These are phyloP conservation scores for Gastrophysa polygoni DNA, from an alignment of 2,888 invertebrate genomes.

Conservation along the genomic window DNA sequence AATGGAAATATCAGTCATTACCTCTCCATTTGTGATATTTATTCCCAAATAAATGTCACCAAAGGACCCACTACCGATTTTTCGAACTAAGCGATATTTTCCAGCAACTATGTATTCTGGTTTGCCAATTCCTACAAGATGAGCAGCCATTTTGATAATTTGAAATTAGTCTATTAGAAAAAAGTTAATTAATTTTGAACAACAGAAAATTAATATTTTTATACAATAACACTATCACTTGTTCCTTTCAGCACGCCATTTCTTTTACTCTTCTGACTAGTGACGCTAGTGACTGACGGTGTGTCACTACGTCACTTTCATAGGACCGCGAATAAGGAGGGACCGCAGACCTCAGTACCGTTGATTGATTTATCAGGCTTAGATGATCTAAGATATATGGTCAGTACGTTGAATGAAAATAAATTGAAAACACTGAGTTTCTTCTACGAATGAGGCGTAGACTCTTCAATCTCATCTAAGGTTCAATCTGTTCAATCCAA, in stretches of 20 bases:
- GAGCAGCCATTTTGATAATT: constrained; percentile 56
- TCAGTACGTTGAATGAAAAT: no score
- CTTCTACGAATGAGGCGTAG: no score
- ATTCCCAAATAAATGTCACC: constrained; percentile 98
- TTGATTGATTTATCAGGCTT: no score
- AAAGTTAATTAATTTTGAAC: constrained; percentile 56
- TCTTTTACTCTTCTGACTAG: constrained; percentile 52
- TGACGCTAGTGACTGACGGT: no score
- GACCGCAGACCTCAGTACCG: no score
- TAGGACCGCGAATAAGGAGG: no score
- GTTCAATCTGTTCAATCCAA: no score
- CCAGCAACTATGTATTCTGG: constrained; percentile 86
- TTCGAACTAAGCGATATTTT: constrained; percentile 93
- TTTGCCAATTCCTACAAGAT: constrained; percentile 53
- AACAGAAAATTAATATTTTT: constrained; percentile 55
- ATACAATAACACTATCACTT: constrained; percentile 59
- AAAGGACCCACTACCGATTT: constrained; percentile 99
- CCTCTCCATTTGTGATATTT: constrained; percentile 89
- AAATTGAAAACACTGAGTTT: no score
- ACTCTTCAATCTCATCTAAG: no score
- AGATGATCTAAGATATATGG: no score
- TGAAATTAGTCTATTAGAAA: constrained; percentile 51
- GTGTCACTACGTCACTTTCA: neutral
- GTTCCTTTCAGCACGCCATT: constrained; percentile 64
- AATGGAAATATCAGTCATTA: constrained; percentile 56